Evolutionary conservation across 2,888 invertebrate species (phyloP).

Genomic region (Aspidapion aeneum): DNA sequence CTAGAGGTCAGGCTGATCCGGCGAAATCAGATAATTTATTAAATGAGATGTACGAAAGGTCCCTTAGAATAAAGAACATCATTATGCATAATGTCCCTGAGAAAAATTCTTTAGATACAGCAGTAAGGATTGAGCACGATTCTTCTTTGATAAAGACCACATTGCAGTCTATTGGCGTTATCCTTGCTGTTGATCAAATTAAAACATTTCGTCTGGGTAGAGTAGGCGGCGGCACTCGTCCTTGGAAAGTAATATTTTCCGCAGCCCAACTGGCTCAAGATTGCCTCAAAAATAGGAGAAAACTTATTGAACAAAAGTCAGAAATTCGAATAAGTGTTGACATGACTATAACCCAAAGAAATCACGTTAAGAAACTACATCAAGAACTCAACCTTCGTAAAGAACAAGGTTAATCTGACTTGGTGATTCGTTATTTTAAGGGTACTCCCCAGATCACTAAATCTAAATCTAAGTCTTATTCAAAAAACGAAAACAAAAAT

Average conservation of each 20-base stretch:
- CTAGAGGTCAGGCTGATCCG: neutral
- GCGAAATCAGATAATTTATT: neutral
- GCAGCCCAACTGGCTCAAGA: no score
- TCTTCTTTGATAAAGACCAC: neutral
- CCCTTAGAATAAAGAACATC: neutral
- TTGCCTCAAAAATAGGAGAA: neutral
- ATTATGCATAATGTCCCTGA: neutral
- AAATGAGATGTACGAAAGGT: neutral
- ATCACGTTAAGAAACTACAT: no score
- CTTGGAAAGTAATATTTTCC: no score
- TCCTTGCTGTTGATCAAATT: neutral
- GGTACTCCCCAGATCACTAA: neutral
- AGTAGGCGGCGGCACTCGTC: neutral
- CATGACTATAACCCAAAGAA: no score
- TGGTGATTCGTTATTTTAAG: neutral
- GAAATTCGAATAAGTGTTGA: neutral
- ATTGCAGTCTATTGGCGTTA: neutral
- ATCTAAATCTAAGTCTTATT: no score
- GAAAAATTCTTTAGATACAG: neutral
- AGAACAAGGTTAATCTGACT: neutral
- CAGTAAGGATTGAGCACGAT: neutral
- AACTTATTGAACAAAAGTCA: neutral
- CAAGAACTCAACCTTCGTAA: neutral
- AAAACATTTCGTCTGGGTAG: neutral
- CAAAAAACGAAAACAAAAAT: neutral